Conservation (phyloP, 2,113 vertebrate species). For the Cavia aperea region DNA sequence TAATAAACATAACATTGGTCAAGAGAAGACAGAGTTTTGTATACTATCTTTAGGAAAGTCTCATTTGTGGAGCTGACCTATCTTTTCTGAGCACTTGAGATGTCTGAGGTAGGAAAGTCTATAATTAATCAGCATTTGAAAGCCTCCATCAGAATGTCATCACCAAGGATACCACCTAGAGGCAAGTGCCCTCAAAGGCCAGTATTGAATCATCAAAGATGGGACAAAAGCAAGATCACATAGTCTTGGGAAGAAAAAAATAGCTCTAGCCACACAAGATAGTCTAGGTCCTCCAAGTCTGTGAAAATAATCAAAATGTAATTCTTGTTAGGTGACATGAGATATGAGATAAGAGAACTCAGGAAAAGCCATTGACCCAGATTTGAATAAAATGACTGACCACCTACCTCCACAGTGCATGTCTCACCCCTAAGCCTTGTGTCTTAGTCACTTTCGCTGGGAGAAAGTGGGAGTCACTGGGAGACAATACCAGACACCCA, state of each 20-base stretch:
- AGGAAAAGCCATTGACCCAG: not conserved
- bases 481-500: not conserved
- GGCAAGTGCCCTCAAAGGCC: conserved; percentile 15
- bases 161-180: conserved; percentile 34
- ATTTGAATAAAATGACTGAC: not conserved
- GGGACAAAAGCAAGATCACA: not conserved
- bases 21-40: not conserved
- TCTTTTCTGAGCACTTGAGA: not conserved
- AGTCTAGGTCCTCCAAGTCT: not conserved
- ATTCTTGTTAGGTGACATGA: not conserved
- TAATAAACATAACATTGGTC: not conserved
- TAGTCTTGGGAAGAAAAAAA: not conserved
- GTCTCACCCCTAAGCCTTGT: not conserved
- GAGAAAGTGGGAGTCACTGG: too few species aligned
- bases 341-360: not conserved
- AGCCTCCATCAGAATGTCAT: not conserved
- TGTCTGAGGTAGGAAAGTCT: conserved; percentile 9
- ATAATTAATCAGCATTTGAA: conserved; percentile 26
- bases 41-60: not conserved
- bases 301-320: not conserved
- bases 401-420: not conserved
- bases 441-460: not conserved
- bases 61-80: not conserved
- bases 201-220: conserved; percentile 20
- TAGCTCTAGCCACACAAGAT: not conserved